phyloP scores from a whole-genome alignment of 1,140 invertebrate species.

The Bathynomus jamesi region DNA sequence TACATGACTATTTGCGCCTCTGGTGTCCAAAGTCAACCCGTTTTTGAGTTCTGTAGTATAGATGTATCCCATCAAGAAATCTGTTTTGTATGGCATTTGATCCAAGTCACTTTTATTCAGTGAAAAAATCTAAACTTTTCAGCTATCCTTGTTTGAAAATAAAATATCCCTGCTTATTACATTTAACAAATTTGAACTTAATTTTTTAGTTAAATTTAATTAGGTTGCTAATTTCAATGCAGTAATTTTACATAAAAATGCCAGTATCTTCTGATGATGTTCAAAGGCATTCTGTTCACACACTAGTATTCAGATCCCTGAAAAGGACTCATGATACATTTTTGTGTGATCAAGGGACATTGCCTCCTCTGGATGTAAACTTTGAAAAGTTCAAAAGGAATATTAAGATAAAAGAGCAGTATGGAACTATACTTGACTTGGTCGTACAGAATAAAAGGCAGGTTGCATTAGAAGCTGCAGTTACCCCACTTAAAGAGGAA shows the following conservation, averaged over 20 bases:
- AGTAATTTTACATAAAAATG: constrained; percentile 12
- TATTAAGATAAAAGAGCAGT: constrained; percentile 79
- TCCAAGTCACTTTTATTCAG: too few relatives aligned
- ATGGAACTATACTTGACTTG: constrained; percentile 73
- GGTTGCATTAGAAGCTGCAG: constrained; percentile 9
- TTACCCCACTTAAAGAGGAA: background rate
- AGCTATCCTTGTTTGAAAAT: too few relatives aligned
- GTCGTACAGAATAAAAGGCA: constrained; percentile 40
- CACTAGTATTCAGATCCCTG: constrained; percentile 89
- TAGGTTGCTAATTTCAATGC: too few relatives aligned
- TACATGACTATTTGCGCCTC: too few relatives aligned
- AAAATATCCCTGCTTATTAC: too few relatives aligned
- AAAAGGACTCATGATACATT: constrained; percentile 99
- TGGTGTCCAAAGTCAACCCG: too few relatives aligned
- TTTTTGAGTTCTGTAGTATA: too few relatives aligned
- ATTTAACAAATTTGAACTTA: too few relatives aligned
- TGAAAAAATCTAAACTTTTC: too few relatives aligned
- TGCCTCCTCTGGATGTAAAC: constrained; percentile 72
- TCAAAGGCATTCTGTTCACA: constrained; percentile 93
- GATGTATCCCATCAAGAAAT: too few relatives aligned
- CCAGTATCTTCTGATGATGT: constrained; percentile 59
- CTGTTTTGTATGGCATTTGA: too few relatives aligned
- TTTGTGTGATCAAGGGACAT: constrained; percentile 73
- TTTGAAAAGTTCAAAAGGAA: constrained; percentile 34
- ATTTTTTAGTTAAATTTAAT: too few relatives aligned